A percentile compares a stretch with the other conserved stretches of the same genome.
Evolutionary conservation across 2,888 invertebrate genomes (phyloP).

Genomic region (Stenolophus ochropezus): DNA sequence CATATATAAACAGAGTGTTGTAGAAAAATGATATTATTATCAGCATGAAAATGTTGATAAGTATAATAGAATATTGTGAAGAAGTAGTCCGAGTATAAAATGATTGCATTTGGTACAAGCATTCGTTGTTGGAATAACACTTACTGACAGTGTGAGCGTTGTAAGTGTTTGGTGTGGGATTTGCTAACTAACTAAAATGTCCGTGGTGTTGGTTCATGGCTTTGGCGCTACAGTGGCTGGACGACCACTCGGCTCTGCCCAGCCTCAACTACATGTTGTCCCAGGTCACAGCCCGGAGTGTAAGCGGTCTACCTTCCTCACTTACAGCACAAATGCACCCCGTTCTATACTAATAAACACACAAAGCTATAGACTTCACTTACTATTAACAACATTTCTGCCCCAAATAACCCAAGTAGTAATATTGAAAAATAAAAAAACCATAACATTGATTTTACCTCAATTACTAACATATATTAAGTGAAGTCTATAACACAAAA

Average conservation of each 20-base stretch:
- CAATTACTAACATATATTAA: not conserved
- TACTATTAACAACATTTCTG: too few species aligned
- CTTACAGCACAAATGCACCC: slow-evolving; percentile 9
- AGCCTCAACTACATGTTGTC: slow-evolving; percentile 81
- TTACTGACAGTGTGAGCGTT: not conserved
- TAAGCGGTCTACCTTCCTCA: slow-evolving; percentile 42
- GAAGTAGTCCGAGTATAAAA: not conserved
- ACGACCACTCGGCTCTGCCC: slow-evolving; percentile 83
- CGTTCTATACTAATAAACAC: not conserved
- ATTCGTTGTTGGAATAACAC: not conserved
- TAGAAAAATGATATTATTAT: too few species aligned
- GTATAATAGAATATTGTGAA: not conserved
- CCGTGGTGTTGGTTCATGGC: slow-evolving; percentile 63
- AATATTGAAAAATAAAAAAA: too few species aligned
- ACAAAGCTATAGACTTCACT: not conserved
- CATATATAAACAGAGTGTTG: too few species aligned
- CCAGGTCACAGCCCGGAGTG: slow-evolving; percentile 78
- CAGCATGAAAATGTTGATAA: too few species aligned
- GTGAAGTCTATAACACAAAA: not conserved
- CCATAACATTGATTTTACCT: too few species aligned
- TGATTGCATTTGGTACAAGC: not conserved
- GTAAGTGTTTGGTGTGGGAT: slow-evolving; percentile 20
- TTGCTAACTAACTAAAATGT: slow-evolving; percentile 53
- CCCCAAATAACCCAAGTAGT: too few species aligned
- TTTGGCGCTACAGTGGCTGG: slow-evolving; percentile 77